Evolutionary conservation across 53 echinoderm and acorn worm species (phyloP).

Genomic region (Zoroaster sp.): DNA sequence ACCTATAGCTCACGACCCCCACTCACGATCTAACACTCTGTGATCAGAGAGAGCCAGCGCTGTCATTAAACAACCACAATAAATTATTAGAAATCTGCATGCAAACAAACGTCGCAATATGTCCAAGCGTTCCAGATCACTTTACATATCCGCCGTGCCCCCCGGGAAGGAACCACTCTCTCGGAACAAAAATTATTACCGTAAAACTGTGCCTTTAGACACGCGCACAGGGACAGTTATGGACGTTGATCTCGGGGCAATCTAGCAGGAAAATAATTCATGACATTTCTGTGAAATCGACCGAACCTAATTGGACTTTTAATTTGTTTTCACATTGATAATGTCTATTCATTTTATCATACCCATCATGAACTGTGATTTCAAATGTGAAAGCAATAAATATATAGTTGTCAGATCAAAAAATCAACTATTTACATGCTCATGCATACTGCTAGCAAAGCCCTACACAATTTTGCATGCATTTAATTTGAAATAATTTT

Average conservation of each 20-base stretch:
- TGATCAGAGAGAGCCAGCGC: not conserved
- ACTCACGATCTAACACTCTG: not conserved
- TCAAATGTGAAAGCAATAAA: not conserved
- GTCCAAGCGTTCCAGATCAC: conserved; percentile 18
- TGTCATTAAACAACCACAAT: not conserved
- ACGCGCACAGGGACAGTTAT: not conserved
- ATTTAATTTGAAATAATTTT: not conserved
- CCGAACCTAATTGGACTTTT: not conserved
- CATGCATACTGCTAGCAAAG: not conserved
- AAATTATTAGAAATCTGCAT: conserved; percentile 24
- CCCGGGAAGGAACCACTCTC: conserved; percentile 35
- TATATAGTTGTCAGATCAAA: not conserved
- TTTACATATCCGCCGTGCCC: conserved; percentile 38
- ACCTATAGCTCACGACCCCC: not conserved
- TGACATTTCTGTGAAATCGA: not conserved
- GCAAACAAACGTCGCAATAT: conserved; percentile 38
- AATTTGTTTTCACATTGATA: not conserved
- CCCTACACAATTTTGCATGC: not conserved
- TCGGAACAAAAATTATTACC: conserved; percentile 30
- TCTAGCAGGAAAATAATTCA: not conserved
- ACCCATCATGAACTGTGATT: not conserved
- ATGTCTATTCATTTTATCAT: not conserved
- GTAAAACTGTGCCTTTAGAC: conserved; percentile 17
- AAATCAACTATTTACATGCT: not conserved
- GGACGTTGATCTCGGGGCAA: not conserved